Conservation (phyloP, 1,140 invertebrate genomes). For the Harpegnathos saltator region DNA sequence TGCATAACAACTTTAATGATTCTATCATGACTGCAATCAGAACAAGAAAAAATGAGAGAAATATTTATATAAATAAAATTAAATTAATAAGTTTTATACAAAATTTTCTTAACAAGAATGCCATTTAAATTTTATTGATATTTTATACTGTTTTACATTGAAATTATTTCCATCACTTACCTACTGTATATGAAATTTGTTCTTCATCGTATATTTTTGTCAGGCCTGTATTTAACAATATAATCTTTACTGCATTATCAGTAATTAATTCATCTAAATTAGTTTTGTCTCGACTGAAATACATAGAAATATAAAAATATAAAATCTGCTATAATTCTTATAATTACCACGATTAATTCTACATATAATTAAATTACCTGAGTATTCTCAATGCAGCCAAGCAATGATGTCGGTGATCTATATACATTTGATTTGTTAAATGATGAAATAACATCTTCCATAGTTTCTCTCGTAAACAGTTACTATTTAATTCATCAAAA, state of each 20-base stretch:
- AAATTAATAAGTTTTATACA: conserved; percentile 6
- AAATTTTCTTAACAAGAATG: neutral
- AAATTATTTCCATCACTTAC: conserved; percentile 66
- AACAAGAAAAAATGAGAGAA: too few relatives aligned
- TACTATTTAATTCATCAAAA: conserved; percentile 85
- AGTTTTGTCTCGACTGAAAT: conserved; percentile 90
- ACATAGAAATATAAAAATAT: conserved; percentile 51
- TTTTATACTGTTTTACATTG: neutral
- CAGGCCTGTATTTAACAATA: conserved; percentile 89
- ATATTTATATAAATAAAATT: too few relatives aligned
- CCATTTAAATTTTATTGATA: conserved; percentile 30
- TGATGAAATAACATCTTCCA: conserved; percentile 87
- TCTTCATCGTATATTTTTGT: conserved; percentile 80
- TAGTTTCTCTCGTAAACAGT: conserved; percentile 84
- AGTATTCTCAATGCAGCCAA: conserved; percentile 87
- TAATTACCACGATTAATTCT: neutral
- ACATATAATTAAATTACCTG: conserved; percentile 81
- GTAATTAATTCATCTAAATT: conserved; percentile 90
- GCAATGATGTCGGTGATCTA: conserved; percentile 83
- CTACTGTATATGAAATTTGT: conserved; percentile 67
- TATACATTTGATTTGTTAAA: conserved; percentile 82
- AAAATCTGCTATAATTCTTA: conserved; percentile 19
- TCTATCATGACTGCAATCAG: conserved; percentile 89
- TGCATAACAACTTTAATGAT: conserved; percentile 95
- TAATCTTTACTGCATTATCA: conserved; percentile 88